Evolutionary conservation across 2,888 invertebrate species (phyloP), one percentile per base, ranked within the genome.

Genomic region (Margaritifera margaritifera): DNA sequence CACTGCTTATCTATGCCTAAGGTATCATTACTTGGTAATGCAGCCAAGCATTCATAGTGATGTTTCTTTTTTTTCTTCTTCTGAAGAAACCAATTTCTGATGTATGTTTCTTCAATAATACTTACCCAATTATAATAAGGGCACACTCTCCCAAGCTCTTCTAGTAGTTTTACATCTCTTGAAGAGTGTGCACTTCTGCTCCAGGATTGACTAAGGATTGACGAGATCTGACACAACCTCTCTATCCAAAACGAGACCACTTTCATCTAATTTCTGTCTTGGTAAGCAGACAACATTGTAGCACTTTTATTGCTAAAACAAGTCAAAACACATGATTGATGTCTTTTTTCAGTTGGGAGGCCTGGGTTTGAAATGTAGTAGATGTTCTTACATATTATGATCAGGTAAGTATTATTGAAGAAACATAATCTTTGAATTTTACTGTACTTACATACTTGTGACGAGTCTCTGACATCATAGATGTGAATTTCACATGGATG

Each of bases 401-500:
- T 8, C 15, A 6, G 6, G 8, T 24, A 55, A 19, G 24, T 8
- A 55, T 22, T 8, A n/a, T 15, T 55, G 11, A 55, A 19, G n/a
- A 55, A 55, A 55, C 6, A 22, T n/a, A 24, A 55, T 55, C n/a
- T 22, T 55, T 55, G n/a, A 55, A 25, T 8, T 59, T 20, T 25
- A 20, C 6, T 6, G 42, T 42, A 79, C 86, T 81, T 75, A 89
- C 88, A 79, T 79, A 91, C 87, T 73, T 91, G 91, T 57, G 81
- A 74, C 4, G 83, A 71, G 77, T 92, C 91, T 56, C 91, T 83
- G 22, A 91, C 85, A 85, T 93, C 93, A 69, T 90, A 90, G 60
- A 99, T 93, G 84, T 94, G 94, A 80, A 98, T 94, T 91, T 97
- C 96, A 88, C 97, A 97, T 67, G 93, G 94, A 81, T 96, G 94